Base-by-base conservation (phyloP, 2,113 vertebrate genomes). In the Sander lucioperca region DNA sequence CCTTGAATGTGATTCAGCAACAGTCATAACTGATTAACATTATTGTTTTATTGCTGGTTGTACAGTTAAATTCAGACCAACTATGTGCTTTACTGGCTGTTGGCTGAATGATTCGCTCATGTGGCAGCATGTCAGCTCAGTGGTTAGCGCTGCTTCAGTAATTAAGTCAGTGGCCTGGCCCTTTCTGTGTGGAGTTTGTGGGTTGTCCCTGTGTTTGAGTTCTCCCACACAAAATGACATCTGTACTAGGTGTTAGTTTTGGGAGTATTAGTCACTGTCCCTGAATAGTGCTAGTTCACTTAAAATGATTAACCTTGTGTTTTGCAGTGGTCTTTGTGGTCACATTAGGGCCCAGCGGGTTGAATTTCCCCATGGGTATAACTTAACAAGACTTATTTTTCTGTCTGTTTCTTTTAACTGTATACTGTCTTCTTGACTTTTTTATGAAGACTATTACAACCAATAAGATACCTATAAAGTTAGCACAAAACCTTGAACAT, bases 1-100 rank as follows among this genome's bases (percentile, higher is more conserved):
- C 36, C 8, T 30, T 33, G 3, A 51, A 59, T 1, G 53, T 39
- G 51, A 79, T 53, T 74, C 63, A 86, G 33, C 53, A n/a, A n/a
- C 33, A 33, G 39, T 10, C 47, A 27, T 5, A 39, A 51, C 30
- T 48, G 14, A 73, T 56, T 23, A 25, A 15, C 33, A 63, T 74
- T 47, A 45, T 67, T 61, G 62, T 45, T 69, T 77, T 59, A 67
- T 9, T 36, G 61, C 4, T 6, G 6, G 2, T 62, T 58, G 10
- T 33, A 21, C 2, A 30, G 51, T 56, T 25, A 23, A 80, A 51
- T 25, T 33, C 16, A 51, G n/a, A 30, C 10, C 27, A 43, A 2
- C 19, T 18, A 3, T 51, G 72, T 27, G 43, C 2, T 74, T 69
- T 43, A 30, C n/a, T 53, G 47, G 30, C 36, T 12, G 5, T 30